Evolutionary conservation across 2,113 vertebrate species (phyloP), one percentile per base, ranked within the genome.

Genomic region (Anarrhichthys ocellatus): DNA sequence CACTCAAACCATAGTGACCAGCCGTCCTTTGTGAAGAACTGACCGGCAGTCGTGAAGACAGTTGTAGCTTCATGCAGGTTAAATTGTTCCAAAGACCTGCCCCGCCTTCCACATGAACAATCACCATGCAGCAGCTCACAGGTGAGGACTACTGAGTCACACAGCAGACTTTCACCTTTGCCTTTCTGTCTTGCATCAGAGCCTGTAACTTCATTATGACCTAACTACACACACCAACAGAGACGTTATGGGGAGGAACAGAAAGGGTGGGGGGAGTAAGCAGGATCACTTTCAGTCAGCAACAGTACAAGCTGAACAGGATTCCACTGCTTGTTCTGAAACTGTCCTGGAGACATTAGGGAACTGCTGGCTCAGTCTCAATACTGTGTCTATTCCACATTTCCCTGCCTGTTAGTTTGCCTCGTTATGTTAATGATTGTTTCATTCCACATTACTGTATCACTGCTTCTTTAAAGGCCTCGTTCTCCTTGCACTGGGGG

Each of bases 251-350:
- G 40, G 40, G 40, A 42, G 40, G 20, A 52, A 32, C 32, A 32
- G 2, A 32, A 32, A 32, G 48, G 48, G 9, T 1, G 8, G 36
- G 71, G 78, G 62, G 75, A 71, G 44, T 22, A 36, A 76, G 24
- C 24, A 11, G 62, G 64, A 10, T 76, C 0, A 11, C 22, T 79
- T 48, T 71, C 44, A 80, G 64, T 63, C 54, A 63, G 66, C 27
- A n/a, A 73, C 38, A 48, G 20, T 67, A 86, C 84, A 67, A 69
- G 85, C 56, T 69, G 1, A 79, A 81, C 88, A 38, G 80, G 77
- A 87, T 88, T 87, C 82, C 82, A 85, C 0, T 22, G 18, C 71
- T 77, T 46, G 46, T 58, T 87, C 73, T 54, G 22, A 83, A 62
- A 56, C 65, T 50, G 27, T 10, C 20, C 18, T 56, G 69, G 40